Percentiles rank a stretch among this genome's conserved stretches.
These are phyloP conservation scores for Protomyctophum bolini DNA, from an alignment of 2,113 vertebrate genomes.

Conservation along the genomic window DNA sequence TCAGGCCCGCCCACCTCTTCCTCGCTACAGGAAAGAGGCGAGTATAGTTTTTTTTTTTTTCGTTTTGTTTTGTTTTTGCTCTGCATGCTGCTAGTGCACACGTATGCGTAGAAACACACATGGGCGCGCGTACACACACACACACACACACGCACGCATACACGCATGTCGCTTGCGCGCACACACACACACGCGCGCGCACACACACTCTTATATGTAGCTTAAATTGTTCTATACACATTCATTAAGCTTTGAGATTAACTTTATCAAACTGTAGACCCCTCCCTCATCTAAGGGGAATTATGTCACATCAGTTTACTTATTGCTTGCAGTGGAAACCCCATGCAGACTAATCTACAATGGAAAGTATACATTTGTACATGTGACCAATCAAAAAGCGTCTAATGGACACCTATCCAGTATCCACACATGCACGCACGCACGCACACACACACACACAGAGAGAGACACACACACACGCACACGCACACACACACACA, in stretches of 20 bases:
- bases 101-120: slow-evolving; percentile 72
- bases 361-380: slow-evolving; percentile 78
- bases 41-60: neutral
- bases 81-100: slow-evolving; percentile 77
- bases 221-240: slow-evolving; percentile 67
- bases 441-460: too few species aligned
- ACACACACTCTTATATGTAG: slow-evolving; percentile 58
- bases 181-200: slow-evolving; percentile 68
- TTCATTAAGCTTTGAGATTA: slow-evolving; percentile 67
- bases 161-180: slow-evolving; percentile 66
- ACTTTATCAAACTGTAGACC: slow-evolving; percentile 64
- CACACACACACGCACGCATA: slow-evolving; percentile 61
- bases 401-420: slow-evolving; percentile 15
- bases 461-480: too few species aligned
- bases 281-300: slow-evolving; percentile 45
- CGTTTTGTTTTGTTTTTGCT: slow-evolving; percentile 10
- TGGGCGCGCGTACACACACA: slow-evolving; percentile 61
- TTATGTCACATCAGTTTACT: slow-evolving; percentile 61
- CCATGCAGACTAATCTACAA: slow-evolving; percentile 75
- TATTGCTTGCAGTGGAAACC: slow-evolving; percentile 78
- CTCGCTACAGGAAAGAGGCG: neutral
- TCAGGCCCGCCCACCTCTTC: slow-evolving; percentile 46
- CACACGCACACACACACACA: too few species aligned
- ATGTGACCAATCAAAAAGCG: slow-evolving; percentile 50
- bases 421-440: too few species aligned